A percentile compares a stretch with the other conserved stretches of the same genome.
Conservation (phyloP, 1,140 invertebrate species). For the Zaprionus africanus region DNA sequence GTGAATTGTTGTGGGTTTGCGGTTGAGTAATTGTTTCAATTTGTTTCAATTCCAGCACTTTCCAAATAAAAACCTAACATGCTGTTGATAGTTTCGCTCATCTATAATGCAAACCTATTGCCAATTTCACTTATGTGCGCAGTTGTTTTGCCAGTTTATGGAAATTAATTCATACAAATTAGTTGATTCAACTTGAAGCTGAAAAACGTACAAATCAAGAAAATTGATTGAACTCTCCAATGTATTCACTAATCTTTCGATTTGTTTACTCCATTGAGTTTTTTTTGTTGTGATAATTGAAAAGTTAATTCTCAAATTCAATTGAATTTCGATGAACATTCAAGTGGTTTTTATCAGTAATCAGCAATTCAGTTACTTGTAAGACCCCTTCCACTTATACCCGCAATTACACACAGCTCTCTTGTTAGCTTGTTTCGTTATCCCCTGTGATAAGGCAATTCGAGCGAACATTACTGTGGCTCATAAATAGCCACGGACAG, state of each 20-base stretch:
- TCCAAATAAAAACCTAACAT: background rate
- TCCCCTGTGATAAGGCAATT: constrained; percentile 17
- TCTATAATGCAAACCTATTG: background rate
- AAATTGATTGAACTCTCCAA: too few relatives aligned
- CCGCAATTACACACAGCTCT: background rate
- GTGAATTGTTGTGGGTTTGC: constrained; percentile 22
- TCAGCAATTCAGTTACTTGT: background rate
- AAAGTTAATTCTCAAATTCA: too few relatives aligned
- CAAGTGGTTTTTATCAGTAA: too few relatives aligned
- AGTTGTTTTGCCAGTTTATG: background rate
- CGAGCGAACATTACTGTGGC: constrained; percentile 9
- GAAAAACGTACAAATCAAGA: too few relatives aligned
- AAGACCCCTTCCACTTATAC: background rate
- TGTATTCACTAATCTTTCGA: too few relatives aligned
- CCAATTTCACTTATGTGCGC: background rate
- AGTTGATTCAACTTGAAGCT: too few relatives aligned
- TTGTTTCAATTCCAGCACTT: constrained; percentile 19
- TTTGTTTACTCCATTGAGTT: too few relatives aligned
- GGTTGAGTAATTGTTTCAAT: constrained; percentile 35
- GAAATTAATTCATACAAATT: background rate
- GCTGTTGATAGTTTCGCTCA: background rate
- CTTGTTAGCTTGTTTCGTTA: constrained; percentile 9
- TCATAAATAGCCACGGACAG: constrained; percentile 41
- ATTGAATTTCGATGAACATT: too few relatives aligned
- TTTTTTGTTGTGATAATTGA: too few relatives aligned